Evolutionary conservation across 2,888 invertebrate genomes (phyloP), one percentile per base, ranked within the genome.

Genomic region (Andricus curvator): DNA sequence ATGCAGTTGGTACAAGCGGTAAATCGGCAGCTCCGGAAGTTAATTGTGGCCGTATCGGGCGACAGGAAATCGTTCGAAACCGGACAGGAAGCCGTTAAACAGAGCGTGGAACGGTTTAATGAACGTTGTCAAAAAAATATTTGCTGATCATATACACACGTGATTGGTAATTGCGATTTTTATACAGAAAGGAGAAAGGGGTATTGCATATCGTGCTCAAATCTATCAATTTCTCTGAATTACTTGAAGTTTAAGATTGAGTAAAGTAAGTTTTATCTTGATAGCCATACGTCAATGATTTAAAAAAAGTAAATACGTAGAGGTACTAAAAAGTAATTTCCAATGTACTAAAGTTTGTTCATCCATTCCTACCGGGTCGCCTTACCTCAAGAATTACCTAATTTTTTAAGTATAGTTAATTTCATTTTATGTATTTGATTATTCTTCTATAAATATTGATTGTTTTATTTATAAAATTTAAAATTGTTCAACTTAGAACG

Each of bases 11-110:
- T 62, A 62, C 62, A 62, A 13, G 62, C 62, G 15, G 62, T 62
- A 62, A 56, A 83, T 78, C 79, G 78, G 29, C 65, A 67, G 77
- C 78, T 82, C 86, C 88, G 89, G 89, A 89, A 88, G 87, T 86
- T 80, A 84, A 87, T 88, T 86, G 84, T 87, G 83, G 84, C 83
- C 80, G 84, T 79, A 86, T 84, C 86, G 85, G 78, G 79, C 85
- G 86, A 84, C 88, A 87, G 89, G 90, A 90, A 90, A 87, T 87
- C 85, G 82, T 84, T 84, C 80, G 78, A 78, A 82, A 78, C 87
- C 87, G 88, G 87, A 90, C 89, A 87, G 90, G 86, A 89, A 89
- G 83, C 86, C 80, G 89, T 88, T 89, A 87, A 90, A 89, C 89
- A 88, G 89, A 90, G 88, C 90, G 87, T 87, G 81, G 76, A 78